Evolutionary conservation across 2,888 invertebrate species (phyloP), one percentile per base, ranked within the genome.

Genomic region (Encarsia formosa): DNA sequence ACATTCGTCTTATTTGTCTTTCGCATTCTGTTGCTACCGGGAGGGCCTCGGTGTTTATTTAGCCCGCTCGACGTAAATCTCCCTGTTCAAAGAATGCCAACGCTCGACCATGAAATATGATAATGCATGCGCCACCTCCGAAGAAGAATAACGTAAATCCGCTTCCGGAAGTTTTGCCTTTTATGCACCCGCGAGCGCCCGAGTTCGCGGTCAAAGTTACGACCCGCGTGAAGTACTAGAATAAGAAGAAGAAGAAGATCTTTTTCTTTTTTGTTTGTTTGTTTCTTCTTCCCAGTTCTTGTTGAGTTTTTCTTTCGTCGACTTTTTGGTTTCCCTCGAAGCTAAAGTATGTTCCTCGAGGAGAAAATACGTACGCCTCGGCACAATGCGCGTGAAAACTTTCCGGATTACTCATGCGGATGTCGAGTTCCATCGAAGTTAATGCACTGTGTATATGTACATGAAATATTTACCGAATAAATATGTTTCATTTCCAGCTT

Each of bases 21-120:
- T 67, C 62, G 68, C 67, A 68, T 67, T 58, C 67, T 67, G 67
- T 69, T 68, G 32, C 32, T 26, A 19, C 54, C 52, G 52, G 50
- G 57, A 61, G 45, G 59, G 61, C 59, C 58, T 50, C 42, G 58
- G 59, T 67, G 66, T 67, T 69, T 70, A 68, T 70, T 68, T 67
- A 65, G 64, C 62, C 67, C 64, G 64, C 64, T 65, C 65, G 65
- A 66, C 69, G 68, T 70, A 70, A 70, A 70, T 70, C 69, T 68
- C 64, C 59, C 66, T 69, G 69, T 70, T 67, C 69, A 62, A 68
- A 65, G 64, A 11, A 15, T 29, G 9, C 34, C 22, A 15, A 34
- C 34, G 6, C 34, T 8, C 32, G n/a, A 6, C 19, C 11, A 20
- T 49, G 52, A 47, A 52, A 56, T 49, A 46, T 52, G 56, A 56